Conservation (phyloP, 2,888 invertebrate species). For the Chironomus tentans region DNA sequence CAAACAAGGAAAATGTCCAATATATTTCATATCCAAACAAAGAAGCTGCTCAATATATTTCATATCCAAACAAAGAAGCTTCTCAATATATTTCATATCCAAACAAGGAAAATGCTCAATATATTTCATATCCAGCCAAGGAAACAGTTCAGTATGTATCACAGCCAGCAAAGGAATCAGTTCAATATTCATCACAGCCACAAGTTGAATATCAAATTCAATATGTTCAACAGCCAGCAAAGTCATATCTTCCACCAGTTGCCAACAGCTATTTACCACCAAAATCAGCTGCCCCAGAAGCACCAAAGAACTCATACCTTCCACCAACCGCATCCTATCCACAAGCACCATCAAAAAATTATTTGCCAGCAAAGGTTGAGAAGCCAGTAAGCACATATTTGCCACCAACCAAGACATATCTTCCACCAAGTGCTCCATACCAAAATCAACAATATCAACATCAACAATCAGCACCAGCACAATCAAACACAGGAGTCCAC, state of each 20-base stretch:
- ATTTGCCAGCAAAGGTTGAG: conserved; percentile 5
- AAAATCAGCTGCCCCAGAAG: background rate
- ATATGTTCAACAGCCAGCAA: background rate
- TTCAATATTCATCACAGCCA: background rate
- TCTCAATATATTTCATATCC: background rate
- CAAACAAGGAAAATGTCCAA: background rate
- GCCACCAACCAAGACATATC: background rate
- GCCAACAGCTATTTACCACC: conserved; percentile 2
- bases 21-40: background rate
- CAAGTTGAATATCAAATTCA: conserved; percentile 9
- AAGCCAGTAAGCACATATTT: background rate
- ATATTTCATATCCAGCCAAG: background rate
- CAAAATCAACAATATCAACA: background rate
- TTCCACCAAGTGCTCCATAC: conserved; percentile 4
- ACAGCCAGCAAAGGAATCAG: background rate
- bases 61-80: background rate
- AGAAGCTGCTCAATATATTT: background rate
- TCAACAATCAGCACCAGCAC: background rate
- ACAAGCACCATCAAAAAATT: conserved; percentile 1
- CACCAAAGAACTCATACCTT: conserved; percentile 3
- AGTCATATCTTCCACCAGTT: background rate
- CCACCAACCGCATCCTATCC: background rate
- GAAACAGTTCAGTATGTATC: background rate
- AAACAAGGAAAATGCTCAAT: background rate
- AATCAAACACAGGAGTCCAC: background rate